These are phyloP conservation scores for Barypeithes pellucidus DNA, from an alignment of 2,888 invertebrate genomes.

Conservation along the genomic window DNA sequence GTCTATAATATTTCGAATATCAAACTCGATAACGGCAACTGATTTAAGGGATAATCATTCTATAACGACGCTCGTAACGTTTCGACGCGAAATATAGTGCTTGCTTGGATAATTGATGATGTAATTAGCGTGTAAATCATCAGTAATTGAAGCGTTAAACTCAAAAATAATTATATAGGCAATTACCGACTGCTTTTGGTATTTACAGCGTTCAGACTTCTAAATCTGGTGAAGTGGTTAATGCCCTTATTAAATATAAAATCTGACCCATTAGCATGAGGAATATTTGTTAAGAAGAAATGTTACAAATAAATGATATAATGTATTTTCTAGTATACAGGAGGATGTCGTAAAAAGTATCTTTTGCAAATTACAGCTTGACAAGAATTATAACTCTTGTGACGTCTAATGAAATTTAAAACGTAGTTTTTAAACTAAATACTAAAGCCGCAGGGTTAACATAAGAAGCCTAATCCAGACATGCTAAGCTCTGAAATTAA, in stretches of 20 bases:
- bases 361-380: too few relatives aligned
- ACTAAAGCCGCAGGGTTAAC: not conserved
- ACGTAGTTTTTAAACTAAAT: not conserved
- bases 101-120: constrained; percentile 23
- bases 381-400: too few relatives aligned
- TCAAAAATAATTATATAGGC: constrained; percentile 19
- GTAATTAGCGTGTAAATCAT: constrained; percentile 28
- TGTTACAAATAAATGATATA: too few relatives aligned
- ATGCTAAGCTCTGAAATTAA: not conserved
- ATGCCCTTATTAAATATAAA: not conserved
- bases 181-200: constrained; percentile 16
- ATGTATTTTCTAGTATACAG: too few relatives aligned
- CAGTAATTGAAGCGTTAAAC: constrained; percentile 33
- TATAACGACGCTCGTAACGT: constrained; percentile 14
- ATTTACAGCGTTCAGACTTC: not conserved
- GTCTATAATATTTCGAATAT: constrained; percentile 35
- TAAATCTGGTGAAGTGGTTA: not conserved
- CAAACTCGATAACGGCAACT: constrained; percentile 31
- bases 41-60: constrained; percentile 30
- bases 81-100: constrained; percentile 15
- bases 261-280: too few relatives aligned
- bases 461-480: not conserved
- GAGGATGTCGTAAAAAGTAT: too few relatives aligned
- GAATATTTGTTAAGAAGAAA: too few relatives aligned
- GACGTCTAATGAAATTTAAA: not conserved